A percentile compares a stretch with the other conserved stretches of the same genome.
phyloP scores from a whole-genome alignment of 2,888 invertebrate species.

The Caenorhabditis doughertyi region DNA sequence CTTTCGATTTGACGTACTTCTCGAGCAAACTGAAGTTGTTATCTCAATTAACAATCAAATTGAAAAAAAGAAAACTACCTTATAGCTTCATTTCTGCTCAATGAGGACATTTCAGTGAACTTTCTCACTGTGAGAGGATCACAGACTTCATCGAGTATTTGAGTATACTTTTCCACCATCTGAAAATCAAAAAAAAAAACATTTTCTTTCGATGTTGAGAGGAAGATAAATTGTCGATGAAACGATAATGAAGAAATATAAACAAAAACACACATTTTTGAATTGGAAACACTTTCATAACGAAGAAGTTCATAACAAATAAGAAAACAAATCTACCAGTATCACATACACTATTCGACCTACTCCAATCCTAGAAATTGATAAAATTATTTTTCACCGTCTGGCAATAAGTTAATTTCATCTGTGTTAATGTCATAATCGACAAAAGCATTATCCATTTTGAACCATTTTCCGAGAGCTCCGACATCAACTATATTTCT shows the following conservation, averaged over 20 bases:
- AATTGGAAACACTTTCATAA: not conserved
- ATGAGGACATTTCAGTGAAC: slow-evolving; percentile 15
- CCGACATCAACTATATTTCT: slow-evolving; percentile 78
- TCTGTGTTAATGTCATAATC: slow-evolving; percentile 74
- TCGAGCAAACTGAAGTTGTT: slow-evolving; percentile 38
- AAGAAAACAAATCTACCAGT: slow-evolving; percentile 16
- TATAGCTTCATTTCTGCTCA: slow-evolving; percentile 35
- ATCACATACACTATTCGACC: slow-evolving; percentile 10
- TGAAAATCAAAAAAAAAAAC: slow-evolving; percentile 1
- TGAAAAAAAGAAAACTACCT: slow-evolving; percentile 3
- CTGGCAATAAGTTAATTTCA: slow-evolving; percentile 63
- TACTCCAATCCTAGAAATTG: slow-evolving; percentile 3
- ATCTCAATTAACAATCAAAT: not conserved
- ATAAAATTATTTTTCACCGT: slow-evolving; percentile 29
- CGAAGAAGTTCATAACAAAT: not conserved
- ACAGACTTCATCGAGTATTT: slow-evolving; percentile 48
- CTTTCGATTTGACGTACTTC: slow-evolving; percentile 41
- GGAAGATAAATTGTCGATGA: not conserved
- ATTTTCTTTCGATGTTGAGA: not conserved
- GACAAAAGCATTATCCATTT: slow-evolving; percentile 71
- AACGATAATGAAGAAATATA: not conserved
- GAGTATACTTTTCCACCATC: slow-evolving; percentile 47
- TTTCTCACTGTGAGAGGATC: slow-evolving; percentile 50
- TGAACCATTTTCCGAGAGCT: slow-evolving; percentile 74
- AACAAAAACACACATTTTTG: too few relatives aligned